Conservation (phyloP, 1,140 invertebrate genomes). For the Glossosoma conforme region DNA sequence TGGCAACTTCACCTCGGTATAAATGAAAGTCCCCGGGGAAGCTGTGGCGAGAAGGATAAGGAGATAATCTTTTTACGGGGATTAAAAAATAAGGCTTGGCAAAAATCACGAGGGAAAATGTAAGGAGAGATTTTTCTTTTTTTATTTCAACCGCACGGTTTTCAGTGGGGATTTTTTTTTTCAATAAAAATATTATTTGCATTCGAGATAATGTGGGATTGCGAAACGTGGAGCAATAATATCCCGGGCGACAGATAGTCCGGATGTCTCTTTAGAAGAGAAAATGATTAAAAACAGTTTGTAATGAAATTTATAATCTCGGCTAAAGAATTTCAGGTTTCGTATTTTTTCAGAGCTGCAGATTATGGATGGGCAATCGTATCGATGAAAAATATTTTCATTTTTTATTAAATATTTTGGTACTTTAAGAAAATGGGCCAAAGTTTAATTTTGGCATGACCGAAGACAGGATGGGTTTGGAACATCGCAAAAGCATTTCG, state of each 20-base stretch:
- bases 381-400: no score
- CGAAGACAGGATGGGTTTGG: no score
- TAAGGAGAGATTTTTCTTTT: conserved; percentile 18
- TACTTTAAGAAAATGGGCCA: no score
- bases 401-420: no score
- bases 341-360: no score
- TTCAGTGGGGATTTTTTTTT: conserved; percentile 13
- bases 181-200: conserved; percentile 17
- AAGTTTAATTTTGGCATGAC: no score
- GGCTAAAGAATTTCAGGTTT: no score
- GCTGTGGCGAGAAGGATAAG: conserved; percentile 22
- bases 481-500: no score
- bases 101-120: conserved; percentile 21
- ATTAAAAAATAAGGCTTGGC: conserved; percentile 28
- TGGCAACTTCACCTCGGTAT: conserved; percentile 3
- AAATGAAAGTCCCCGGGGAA: conserved; percentile 15
- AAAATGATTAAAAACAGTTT: no score
- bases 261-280: no score
- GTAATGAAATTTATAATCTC: no score
- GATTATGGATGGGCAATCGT: no score
- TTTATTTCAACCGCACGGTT: conserved; percentile 6
- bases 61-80: conserved; percentile 31
- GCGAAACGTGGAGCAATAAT: conserved; percentile 1
- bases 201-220: conserved; percentile 21
- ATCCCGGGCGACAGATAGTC: neutral